A percentile compares a stretch with the other conserved stretches of the same genome.
phyloP scores from a whole-genome alignment of 1,140 invertebrate species.

The Drosophila dunni region DNA sequence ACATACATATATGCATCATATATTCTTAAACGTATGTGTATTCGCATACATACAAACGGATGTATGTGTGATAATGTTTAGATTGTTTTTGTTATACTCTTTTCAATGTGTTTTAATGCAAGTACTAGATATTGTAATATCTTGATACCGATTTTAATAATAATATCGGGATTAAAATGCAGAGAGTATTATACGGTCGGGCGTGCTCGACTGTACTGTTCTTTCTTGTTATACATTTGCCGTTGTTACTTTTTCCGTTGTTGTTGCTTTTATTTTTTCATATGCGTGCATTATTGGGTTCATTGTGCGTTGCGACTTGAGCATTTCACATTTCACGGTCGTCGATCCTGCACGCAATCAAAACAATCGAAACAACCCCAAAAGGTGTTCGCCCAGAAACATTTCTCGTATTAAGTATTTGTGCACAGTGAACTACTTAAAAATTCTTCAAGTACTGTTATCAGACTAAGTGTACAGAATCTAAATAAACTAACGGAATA shows the following conservation, averaged over 20 bases:
- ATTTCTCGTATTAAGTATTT: slow-evolving; percentile 16
- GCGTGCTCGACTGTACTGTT: too few relatives aligned
- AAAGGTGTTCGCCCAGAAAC: slow-evolving; percentile 47
- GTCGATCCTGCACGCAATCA: slow-evolving; percentile 77
- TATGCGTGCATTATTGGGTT: slow-evolving; percentile 55
- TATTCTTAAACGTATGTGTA: too few relatives aligned
- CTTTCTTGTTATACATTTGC: too few relatives aligned
- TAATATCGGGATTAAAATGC: too few relatives aligned
- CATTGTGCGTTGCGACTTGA: slow-evolving; percentile 73
- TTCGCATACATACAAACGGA: too few relatives aligned
- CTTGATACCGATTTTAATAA: too few relatives aligned
- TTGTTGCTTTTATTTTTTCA: slow-evolving; percentile 29
- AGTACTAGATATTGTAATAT: too few relatives aligned
- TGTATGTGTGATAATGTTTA: too few relatives aligned
- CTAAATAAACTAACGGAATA: background rate
- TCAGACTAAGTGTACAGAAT: background rate
- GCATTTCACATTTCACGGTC: slow-evolving; percentile 82
- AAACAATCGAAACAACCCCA: slow-evolving; percentile 62
- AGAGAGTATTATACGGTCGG: too few relatives aligned
- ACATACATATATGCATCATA: too few relatives aligned
- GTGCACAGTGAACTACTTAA: slow-evolving; percentile 15
- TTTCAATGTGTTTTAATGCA: too few relatives aligned
- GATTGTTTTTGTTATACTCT: too few relatives aligned
- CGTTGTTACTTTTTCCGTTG: slow-evolving; percentile 24
- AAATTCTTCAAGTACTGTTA: background rate